Evolutionary conservation across 2,797 vertebrate species (phyloP).

Genomic region (Pipistrellus kuhlii): DNA sequence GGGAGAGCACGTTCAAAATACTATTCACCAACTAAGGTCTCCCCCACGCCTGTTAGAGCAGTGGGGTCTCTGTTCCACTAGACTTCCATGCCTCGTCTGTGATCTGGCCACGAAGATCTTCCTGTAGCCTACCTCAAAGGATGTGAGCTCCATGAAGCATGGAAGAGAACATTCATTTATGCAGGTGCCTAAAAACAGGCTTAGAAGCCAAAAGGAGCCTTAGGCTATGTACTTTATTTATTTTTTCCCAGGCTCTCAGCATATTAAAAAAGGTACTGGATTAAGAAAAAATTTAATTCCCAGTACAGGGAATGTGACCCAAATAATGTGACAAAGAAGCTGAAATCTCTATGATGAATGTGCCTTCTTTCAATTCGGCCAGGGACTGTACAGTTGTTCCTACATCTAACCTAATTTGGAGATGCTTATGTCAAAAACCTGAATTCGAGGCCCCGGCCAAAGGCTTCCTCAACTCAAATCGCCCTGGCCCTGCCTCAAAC

Average conservation of each 20-base stretch:
- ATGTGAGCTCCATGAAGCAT: neutral
- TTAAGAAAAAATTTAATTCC: conserved; percentile 36
- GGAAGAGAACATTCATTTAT: neutral
- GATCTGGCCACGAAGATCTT: neutral
- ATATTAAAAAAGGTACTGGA: neutral
- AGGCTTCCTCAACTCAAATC: neutral
- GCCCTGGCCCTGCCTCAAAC: neutral
- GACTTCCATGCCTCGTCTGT: neutral
- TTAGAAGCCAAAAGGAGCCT: neutral
- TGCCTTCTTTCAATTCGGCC: conserved; percentile 25
- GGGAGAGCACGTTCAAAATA: neutral
- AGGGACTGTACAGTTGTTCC: neutral
- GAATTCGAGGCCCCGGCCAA: conserved; percentile 24
- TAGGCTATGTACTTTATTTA: neutral
- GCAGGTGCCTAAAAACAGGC: neutral
- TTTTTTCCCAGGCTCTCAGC: neutral
- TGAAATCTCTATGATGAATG: conserved; percentile 17
- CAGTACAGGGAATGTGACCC: conserved; percentile 33
- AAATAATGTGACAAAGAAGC: conserved; percentile 38
- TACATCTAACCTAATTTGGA: conserved; percentile 36
- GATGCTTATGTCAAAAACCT: conserved; percentile 32
- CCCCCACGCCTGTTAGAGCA: neutral
- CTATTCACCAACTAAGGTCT: neutral
- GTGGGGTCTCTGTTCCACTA: neutral
- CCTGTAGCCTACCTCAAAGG: neutral